Percentiles rank a stretch among this genome's conserved stretches.
phyloP scores from a whole-genome alignment of 2,113 vertebrate genomes.

The Lamprologus speciosus region DNA sequence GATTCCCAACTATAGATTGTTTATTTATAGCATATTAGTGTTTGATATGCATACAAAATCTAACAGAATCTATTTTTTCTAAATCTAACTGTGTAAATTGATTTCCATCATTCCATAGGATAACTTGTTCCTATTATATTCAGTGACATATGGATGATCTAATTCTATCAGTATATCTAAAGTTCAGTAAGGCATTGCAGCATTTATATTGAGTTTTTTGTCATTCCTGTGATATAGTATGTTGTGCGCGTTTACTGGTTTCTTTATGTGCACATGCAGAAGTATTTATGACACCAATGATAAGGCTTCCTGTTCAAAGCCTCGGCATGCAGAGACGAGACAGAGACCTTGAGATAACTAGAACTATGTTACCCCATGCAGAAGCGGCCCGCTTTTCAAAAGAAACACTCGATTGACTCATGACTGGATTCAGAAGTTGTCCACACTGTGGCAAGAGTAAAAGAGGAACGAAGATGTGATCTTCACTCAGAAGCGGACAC shows the following conservation, averaged over 20 bases:
- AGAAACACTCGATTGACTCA: not conserved
- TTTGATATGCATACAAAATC: not conserved
- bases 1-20: not conserved
- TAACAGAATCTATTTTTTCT: not conserved
- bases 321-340: constrained; percentile 28
- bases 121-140: not conserved
- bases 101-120: not conserved
- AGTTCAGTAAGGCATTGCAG: constrained; percentile 13
- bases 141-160: not conserved
- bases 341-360: not conserved
- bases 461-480: not conserved
- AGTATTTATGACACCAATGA: not conserved
- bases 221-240: not conserved
- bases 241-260: not conserved
- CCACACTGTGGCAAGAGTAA: not conserved
- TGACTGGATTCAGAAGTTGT: not conserved
- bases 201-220: not conserved
- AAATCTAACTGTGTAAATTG: not conserved
- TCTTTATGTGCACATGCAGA: constrained; percentile 7
- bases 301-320: not conserved
- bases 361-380: not conserved
- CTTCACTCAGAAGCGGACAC: constrained; percentile 70
- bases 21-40: not conserved
- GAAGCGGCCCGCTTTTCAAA: not conserved
- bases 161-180: not conserved